Percentiles rank a stretch among this genome's conserved stretches.
Conservation (phyloP, 2,113 vertebrate genomes). For the Psilopsiagon aymara region DNA sequence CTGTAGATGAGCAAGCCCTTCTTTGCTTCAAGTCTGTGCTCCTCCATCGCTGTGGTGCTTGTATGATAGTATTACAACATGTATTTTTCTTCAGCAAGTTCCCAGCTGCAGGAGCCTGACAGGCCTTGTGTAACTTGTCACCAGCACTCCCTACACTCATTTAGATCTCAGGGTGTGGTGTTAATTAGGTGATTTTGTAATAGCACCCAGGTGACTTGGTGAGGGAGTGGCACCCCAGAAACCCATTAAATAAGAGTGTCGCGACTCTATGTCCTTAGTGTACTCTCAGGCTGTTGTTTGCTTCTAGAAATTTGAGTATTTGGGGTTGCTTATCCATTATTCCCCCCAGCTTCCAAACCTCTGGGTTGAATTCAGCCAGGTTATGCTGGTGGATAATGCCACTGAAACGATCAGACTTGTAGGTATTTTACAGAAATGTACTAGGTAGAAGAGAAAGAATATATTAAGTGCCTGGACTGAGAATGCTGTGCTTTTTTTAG, state of each 20-base stretch:
- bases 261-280: neutral
- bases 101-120: slow-evolving; percentile 38
- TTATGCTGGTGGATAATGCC: neutral
- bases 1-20: neutral
- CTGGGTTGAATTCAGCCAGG: neutral
- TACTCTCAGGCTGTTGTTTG: neutral
- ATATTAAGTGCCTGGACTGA: neutral
- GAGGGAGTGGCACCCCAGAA: slow-evolving; percentile 33
- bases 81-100: neutral
- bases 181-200: slow-evolving; percentile 62
- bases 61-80: slow-evolving; percentile 16
- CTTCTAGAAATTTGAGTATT: neutral
- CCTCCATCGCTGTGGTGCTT: neutral
- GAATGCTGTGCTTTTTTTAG: neutral
- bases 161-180: slow-evolving; percentile 47
- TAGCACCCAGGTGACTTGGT: neutral
- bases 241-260: neutral
- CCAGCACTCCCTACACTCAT: neutral
- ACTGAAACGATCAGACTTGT: neutral
- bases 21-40: neutral
- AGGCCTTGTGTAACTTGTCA: slow-evolving; percentile 27
- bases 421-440: neutral
- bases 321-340: neutral
- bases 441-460: neutral
- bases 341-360: neutral